Evolutionary conservation across 64 coral and sea anemone species (phyloP).

Genomic region (Montipora cactus): DNA sequence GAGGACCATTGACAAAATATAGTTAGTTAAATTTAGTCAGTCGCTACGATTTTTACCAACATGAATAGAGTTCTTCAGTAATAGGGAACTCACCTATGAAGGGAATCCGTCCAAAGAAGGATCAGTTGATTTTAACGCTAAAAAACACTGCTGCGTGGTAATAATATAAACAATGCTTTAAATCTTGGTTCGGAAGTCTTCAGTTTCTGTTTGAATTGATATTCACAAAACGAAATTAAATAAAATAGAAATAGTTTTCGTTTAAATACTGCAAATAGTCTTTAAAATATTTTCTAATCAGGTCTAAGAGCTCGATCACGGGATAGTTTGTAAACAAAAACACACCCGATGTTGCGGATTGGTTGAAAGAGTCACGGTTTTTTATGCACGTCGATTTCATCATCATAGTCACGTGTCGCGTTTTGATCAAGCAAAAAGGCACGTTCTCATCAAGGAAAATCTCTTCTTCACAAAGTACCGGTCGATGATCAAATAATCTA

Average conservation of each 20-base stretch:
- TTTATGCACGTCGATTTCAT: constrained; percentile 1
- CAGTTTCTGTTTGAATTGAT: neutral
- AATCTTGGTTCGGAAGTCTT: neutral
- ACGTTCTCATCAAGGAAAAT: neutral
- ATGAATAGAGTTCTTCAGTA: neutral
- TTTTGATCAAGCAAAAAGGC: neutral
- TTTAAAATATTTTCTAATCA: no score
- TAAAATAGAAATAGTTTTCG: neutral
- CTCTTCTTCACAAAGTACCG: neutral
- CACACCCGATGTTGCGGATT: neutral
- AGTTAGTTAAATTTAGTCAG: neutral
- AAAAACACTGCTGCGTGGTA: neutral
- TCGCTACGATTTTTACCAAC: neutral
- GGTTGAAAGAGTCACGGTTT: neutral
- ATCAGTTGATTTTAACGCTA: neutral
- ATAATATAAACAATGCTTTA: no score
- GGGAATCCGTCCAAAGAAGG: no score
- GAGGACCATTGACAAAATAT: neutral
- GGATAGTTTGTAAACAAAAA: constrained; percentile 30
- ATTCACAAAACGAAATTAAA: neutral
- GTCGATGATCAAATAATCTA: neutral
- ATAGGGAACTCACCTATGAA: no score
- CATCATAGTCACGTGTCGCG: constrained; percentile 21
- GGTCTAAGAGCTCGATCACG: neutral
- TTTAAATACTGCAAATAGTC: no score